A percentile compares a stretch with the other conserved stretches of the same genome.
phyloP scores from a whole-genome alignment of 37 sponge, comb jelly and placozoan genomes.

The Mnemiopsis leidyi region DNA sequence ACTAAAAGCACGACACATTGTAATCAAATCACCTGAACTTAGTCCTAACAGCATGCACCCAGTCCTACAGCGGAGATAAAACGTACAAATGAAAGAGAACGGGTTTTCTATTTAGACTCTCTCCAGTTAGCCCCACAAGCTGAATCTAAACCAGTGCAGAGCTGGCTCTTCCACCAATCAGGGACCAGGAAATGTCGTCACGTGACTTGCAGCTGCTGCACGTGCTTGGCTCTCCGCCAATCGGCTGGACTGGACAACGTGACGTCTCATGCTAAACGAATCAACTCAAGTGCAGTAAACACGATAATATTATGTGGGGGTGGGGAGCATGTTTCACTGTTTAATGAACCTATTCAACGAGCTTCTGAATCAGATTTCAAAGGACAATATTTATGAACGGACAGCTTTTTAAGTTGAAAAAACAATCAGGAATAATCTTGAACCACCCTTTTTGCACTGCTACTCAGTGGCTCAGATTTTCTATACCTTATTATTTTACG shows the following conservation, averaged over 20 bases:
- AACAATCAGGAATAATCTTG: too few relatives aligned
- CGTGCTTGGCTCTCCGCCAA: not conserved
- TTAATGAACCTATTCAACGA: not conserved
- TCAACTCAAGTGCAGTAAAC: not conserved
- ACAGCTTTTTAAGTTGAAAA: too few relatives aligned
- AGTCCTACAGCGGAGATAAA: not conserved
- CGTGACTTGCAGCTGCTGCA: not conserved
- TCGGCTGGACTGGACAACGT: not conserved
- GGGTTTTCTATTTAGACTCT: not conserved
- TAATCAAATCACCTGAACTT: not conserved
- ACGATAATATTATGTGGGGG: not conserved
- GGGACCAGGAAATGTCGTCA: not conserved
- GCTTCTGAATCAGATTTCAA: not conserved
- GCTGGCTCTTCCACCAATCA: not conserved
- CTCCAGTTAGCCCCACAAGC: not conserved
- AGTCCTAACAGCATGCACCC: not conserved
- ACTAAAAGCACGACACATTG: not conserved
- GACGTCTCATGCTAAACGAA: not conserved
- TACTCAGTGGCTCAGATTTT: too few relatives aligned
- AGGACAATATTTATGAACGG: too few relatives aligned
- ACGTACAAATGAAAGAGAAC: not conserved
- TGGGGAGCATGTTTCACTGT: not conserved
- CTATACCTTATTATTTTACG: too few relatives aligned
- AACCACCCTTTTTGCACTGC: too few relatives aligned
- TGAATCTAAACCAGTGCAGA: not conserved